phyloP scores from a whole-genome alignment of 2,113 vertebrate genomes.

The Caloenas nicobarica region DNA sequence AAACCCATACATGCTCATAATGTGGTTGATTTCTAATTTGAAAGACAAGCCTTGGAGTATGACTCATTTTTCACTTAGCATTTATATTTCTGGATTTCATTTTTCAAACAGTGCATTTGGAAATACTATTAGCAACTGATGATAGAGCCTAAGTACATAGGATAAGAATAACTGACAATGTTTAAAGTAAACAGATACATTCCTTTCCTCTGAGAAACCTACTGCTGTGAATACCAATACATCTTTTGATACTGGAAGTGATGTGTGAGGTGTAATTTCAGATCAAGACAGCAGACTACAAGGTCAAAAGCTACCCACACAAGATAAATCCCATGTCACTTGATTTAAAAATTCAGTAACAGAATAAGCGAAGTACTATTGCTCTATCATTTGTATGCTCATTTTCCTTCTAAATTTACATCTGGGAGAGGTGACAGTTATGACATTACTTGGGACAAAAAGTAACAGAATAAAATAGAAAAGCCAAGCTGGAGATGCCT shows the following conservation, averaged over 20 bases:
- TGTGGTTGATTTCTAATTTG: neutral
- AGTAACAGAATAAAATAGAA: neutral
- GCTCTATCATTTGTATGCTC: neutral
- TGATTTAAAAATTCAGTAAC: neutral
- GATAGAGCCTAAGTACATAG: constrained; percentile 21
- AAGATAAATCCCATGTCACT: neutral
- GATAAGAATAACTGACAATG: neutral
- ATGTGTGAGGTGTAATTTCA: constrained; percentile 24
- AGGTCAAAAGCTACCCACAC: neutral
- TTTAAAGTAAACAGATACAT: neutral
- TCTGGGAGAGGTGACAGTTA: neutral
- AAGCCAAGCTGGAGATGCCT: neutral
- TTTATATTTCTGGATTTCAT: neutral
- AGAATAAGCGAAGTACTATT: neutral
- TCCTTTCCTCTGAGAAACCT: neutral
- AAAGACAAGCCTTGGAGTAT: neutral
- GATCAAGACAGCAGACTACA: constrained; percentile 15
- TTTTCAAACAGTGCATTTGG: neutral
- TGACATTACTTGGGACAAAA: neutral
- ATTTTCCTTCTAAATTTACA: neutral
- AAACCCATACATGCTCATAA: neutral
- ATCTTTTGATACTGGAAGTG: constrained; percentile 28
- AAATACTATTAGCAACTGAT: neutral
- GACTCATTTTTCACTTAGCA: neutral
- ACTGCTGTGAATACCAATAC: neutral